These are phyloP conservation scores for Prietella phreatophila DNA, from an alignment of 2,113 vertebrate species.

Conservation along the genomic window DNA sequence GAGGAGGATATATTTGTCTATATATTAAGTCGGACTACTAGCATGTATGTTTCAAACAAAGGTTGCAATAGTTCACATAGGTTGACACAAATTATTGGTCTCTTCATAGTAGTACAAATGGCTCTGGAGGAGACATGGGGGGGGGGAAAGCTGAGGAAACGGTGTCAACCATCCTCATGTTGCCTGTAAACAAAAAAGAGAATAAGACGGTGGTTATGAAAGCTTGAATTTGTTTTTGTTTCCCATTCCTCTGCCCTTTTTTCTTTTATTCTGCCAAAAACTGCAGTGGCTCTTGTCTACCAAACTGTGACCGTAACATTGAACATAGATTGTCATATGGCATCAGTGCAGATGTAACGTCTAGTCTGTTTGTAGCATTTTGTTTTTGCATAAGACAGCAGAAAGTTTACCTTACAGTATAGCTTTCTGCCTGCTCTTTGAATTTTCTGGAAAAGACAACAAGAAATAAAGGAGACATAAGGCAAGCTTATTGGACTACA, in stretches of 20 bases:
- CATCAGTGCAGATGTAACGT: neutral
- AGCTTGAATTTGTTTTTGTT: slow-evolving; percentile 3
- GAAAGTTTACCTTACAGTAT: neutral
- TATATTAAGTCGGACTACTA: neutral
- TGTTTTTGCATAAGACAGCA: slow-evolving; percentile 21
- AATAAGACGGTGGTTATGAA: neutral
- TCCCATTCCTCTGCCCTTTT: neutral
- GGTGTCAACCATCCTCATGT: neutral
- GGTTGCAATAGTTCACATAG: neutral
- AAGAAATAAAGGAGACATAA: slow-evolving; percentile 22
- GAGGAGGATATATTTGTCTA: neutral
- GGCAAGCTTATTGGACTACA: neutral
- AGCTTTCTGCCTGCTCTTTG: neutral
- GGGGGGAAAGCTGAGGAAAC: neutral
- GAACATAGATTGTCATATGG: neutral
- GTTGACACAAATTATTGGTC: neutral
- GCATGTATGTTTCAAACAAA: neutral
- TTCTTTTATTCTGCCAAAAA: neutral
- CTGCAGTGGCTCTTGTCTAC: neutral
- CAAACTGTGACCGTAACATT: neutral
- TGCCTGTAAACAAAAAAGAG: neutral
- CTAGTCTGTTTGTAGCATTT: neutral
- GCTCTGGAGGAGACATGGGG: neutral
- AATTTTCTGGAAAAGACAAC: neutral
- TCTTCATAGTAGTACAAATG: neutral